A percentile compares a stretch with the other conserved stretches of the same genome.
Evolutionary conservation across 1,140 invertebrate genomes (phyloP).

Genomic region (Eurytemora carolleeae): DNA sequence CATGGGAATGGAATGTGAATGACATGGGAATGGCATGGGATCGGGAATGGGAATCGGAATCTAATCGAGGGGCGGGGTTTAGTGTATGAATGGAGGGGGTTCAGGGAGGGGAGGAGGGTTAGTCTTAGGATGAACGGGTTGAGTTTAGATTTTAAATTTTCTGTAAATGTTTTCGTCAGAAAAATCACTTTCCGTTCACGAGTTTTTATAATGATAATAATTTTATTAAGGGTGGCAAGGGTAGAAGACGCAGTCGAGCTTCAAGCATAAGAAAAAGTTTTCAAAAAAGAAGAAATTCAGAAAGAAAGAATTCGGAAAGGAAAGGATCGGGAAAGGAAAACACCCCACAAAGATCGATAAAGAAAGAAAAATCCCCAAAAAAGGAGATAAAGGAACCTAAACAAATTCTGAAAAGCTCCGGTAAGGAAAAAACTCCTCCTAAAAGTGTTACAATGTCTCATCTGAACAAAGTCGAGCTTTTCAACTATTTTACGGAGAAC

Average conservation of each 20-base stretch:
- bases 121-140: too few relatives aligned
- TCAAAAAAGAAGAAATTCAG: background rate
- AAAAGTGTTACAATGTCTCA: background rate
- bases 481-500: conserved; percentile 15
- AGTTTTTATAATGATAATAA: too few relatives aligned
- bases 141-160: too few relatives aligned
- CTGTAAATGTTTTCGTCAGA: too few relatives aligned
- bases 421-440: background rate
- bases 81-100: too few relatives aligned
- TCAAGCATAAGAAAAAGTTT: background rate
- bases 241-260: background rate
- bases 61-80: too few relatives aligned
- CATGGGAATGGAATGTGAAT: too few relatives aligned
- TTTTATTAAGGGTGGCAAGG: background rate
- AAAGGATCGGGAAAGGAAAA: background rate
- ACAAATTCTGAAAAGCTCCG: background rate
- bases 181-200: too few relatives aligned
- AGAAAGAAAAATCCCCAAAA: background rate
- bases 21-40: too few relatives aligned
- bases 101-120: too few relatives aligned
- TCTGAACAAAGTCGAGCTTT: background rate
- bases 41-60: too few relatives aligned
- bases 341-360: background rate
- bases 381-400: background rate
- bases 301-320: background rate